A percentile compares a stretch with the other conserved stretches of the same genome.
Conservation (phyloP, 2,888 invertebrate species). For the Lagria hirta region DNA sequence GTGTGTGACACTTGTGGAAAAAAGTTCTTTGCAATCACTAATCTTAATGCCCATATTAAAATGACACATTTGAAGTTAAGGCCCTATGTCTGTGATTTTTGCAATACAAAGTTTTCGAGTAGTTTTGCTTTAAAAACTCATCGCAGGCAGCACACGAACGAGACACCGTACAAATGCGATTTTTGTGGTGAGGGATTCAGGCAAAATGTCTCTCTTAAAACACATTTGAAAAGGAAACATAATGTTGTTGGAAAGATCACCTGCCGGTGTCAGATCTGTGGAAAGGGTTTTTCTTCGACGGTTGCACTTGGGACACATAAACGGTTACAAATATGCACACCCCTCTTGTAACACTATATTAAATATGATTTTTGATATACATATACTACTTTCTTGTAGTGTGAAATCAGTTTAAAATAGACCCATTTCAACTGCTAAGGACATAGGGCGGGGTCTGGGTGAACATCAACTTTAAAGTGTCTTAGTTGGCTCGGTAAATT, state of each 20-base stretch:
- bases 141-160: conserved; percentile 43
- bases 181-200: conserved; percentile 42
- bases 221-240: conserved; percentile 43
- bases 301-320: conserved; percentile 6
- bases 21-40: conserved; percentile 37
- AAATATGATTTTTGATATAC: too few relatives aligned
- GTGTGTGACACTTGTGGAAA: conserved; percentile 40
- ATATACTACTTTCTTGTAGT: too few relatives aligned
- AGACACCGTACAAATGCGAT: conserved; percentile 42
- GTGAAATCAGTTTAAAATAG: too few relatives aligned
- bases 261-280: conserved; percentile 36
- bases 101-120: conserved; percentile 40
- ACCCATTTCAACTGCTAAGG: too few relatives aligned
- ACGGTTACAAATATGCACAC: too few relatives aligned
- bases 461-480: too few relatives aligned
- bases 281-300: conserved; percentile 31
- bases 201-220: conserved; percentile 43
- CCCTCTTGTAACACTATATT: too few relatives aligned
- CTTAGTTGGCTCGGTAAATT: too few relatives aligned
- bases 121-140: conserved; percentile 41
- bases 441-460: too few relatives aligned
- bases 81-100: conserved; percentile 40
- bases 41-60: conserved; percentile 40
- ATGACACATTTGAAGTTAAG: conserved; percentile 43
- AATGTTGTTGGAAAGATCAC: conserved; percentile 38